phyloP scores from a whole-genome alignment of 2,113 vertebrate genomes.

The Fregata magnificens region DNA sequence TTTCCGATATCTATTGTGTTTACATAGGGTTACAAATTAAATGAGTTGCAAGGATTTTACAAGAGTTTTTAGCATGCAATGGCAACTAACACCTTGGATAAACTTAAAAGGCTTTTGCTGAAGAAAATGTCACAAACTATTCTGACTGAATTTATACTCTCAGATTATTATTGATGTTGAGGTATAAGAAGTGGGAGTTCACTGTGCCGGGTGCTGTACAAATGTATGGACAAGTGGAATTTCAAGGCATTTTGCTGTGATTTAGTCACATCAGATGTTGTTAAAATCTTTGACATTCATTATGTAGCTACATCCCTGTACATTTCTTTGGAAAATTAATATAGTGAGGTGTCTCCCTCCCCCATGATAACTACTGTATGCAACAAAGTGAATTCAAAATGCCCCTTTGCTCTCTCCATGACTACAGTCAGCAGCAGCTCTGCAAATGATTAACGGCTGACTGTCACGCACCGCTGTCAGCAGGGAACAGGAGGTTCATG shows the following conservation, averaged over 20 bases:
- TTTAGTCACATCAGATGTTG: background rate
- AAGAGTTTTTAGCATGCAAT: background rate
- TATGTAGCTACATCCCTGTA: background rate
- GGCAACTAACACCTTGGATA: background rate
- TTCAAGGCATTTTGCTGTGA: background rate
- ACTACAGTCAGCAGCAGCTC: background rate
- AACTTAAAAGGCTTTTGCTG: background rate
- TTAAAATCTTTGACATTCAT: background rate
- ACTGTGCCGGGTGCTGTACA: background rate
- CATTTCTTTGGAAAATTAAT: background rate
- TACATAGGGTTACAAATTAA: background rate
- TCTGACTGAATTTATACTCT: background rate
- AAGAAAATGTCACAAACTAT: background rate
- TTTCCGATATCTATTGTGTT: background rate
- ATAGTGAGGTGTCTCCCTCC: background rate
- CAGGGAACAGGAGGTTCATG: background rate
- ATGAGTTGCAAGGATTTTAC: background rate
- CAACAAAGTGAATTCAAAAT: background rate
- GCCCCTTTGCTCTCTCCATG: background rate
- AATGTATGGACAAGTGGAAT: background rate
- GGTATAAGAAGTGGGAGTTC: background rate
- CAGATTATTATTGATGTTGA: background rate
- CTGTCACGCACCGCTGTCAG: accelerated
- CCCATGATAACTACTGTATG: too few species aligned
- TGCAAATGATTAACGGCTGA: background rate